Evolutionary conservation across 2,888 invertebrate genomes (phyloP).

Genomic region (Tenthredo mesomela): DNA sequence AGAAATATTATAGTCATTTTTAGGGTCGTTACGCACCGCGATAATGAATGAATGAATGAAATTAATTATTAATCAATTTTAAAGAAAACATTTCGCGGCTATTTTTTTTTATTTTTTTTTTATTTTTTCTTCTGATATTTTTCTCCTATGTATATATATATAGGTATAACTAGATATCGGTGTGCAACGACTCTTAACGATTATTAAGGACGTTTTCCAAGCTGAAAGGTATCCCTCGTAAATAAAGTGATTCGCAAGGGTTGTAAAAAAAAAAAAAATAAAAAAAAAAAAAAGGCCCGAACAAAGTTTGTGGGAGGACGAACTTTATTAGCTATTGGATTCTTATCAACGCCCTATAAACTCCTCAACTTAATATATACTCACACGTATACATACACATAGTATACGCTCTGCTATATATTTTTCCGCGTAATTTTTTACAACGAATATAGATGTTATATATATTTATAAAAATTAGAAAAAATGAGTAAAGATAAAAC

Average conservation of each 20-base stretch:
- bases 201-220: slow-evolving; percentile 39
- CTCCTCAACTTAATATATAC: not conserved
- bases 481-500: not conserved
- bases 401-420: not conserved
- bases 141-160: not conserved
- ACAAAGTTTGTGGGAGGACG: slow-evolving; percentile 9
- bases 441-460: not conserved
- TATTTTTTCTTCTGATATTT: not conserved
- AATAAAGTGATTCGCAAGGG: slow-evolving; percentile 44
- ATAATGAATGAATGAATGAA: not conserved
- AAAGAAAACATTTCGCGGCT: not conserved
- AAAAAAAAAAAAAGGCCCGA: not conserved
- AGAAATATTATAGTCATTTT: not conserved
- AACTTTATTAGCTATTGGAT: slow-evolving; percentile 44
- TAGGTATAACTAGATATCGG: not conserved
- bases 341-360: slow-evolving; percentile 42
- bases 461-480: not conserved
- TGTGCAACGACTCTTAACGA: slow-evolving; percentile 35
- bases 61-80: not conserved
- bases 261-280: not conserved
- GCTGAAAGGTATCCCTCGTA: slow-evolving; percentile 47
- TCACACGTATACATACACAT: not conserved
- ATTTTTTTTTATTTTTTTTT: not conserved
- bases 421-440: not conserved
- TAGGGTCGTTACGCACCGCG: not conserved